phyloP scores from a whole-genome alignment of 1,140 invertebrate species.

The Archivesica marissinica region DNA sequence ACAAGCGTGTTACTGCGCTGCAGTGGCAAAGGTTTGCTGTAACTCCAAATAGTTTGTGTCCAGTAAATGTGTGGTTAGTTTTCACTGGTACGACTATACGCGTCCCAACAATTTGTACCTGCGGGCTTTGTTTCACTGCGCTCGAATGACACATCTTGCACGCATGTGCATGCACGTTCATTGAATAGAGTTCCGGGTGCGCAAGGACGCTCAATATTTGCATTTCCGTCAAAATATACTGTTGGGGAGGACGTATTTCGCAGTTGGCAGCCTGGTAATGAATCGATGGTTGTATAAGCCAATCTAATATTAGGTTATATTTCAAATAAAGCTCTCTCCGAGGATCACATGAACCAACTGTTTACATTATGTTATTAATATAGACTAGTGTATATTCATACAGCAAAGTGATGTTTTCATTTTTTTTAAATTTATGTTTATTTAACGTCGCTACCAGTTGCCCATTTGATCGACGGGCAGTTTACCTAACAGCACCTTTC shows the following conservation, averaged over 20 bases:
- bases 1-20: background rate
- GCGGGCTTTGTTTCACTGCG: conserved; percentile 29
- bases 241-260: conserved; percentile 51
- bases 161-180: conserved; percentile 59
- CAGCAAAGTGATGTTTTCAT: too few relatives aligned
- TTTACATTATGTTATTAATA: too few relatives aligned
- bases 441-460: too few relatives aligned
- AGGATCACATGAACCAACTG: too few relatives aligned
- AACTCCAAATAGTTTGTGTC: background rate
- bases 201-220: conserved; percentile 58
- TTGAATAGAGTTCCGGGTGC: conserved; percentile 57
- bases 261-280: conserved; percentile 59
- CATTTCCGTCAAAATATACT: conserved; percentile 60
- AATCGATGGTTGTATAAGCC: conserved; percentile 6
- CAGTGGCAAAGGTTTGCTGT: conserved; percentile 25
- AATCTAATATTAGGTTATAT: too few relatives aligned
- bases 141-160: conserved; percentile 55
- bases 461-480: too few relatives aligned
- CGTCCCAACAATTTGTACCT: conserved; percentile 31
- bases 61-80: conserved; percentile 29
- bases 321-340: too few relatives aligned
- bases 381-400: too few relatives aligned
- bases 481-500: too few relatives aligned
- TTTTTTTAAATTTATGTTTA: too few relatives aligned
- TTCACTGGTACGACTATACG: conserved; percentile 12